A percentile compares a stretch with the other conserved stretches of the same genome.
Evolutionary conservation across 2,797 vertebrate species (phyloP).

Genomic region (Fratercula arctica): DNA sequence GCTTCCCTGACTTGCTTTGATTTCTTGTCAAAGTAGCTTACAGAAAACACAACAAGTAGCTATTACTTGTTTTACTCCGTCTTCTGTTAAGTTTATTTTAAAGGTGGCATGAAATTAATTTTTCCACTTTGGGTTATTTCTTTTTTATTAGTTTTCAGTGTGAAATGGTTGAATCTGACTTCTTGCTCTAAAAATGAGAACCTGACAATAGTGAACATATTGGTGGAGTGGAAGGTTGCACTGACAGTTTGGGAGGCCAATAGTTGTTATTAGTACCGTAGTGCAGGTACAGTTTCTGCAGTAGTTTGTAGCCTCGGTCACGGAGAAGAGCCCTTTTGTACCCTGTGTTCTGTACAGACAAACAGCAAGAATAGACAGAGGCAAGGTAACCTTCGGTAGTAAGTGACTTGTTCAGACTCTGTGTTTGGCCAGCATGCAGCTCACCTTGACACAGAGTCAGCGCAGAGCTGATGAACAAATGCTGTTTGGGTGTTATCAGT

Average conservation of each 20-base stretch:
- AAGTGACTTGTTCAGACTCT: not conserved
- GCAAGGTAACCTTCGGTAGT: fast-evolving
- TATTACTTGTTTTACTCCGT: conserved; percentile 25
- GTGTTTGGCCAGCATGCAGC: not conserved
- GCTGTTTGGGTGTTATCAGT: not conserved
- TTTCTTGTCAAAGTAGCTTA: conserved; percentile 52
- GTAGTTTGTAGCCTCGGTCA: not conserved
- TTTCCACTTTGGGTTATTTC: conserved; percentile 7
- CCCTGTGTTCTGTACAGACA: not conserved
- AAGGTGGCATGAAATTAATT: conserved; percentile 44
- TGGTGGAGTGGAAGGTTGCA: not conserved
- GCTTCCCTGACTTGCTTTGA: conserved; percentile 42
- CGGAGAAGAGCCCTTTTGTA: not conserved
- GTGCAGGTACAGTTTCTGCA: not conserved
- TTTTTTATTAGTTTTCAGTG: conserved; percentile 27
- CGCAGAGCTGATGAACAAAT: not conserved
- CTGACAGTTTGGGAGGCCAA: not conserved
- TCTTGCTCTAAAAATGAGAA: not conserved
- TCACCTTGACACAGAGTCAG: not conserved
- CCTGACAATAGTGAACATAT: not conserved
- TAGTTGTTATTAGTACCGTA: not conserved
- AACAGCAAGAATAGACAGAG: not conserved
- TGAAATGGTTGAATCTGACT: not conserved
- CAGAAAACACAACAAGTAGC: conserved; percentile 30
- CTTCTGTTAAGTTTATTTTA: conserved; percentile 24